Evolutionary conservation across 2,797 vertebrate genomes (phyloP).

Genomic region (Morelia viridis): DNA sequence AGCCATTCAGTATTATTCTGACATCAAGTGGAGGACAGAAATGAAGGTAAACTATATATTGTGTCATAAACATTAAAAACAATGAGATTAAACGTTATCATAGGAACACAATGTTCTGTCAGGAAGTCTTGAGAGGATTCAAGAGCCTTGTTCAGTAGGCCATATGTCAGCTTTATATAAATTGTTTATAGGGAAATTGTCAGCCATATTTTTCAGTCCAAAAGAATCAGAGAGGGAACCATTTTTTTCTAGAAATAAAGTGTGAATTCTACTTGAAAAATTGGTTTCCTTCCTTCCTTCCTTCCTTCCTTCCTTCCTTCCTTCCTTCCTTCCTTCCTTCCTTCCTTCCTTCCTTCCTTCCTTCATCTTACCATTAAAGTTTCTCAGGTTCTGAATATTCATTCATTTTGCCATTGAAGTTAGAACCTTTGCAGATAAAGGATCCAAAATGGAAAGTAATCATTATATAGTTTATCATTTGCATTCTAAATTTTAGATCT

Average conservation of each 20-base stretch:
- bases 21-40: slow-evolving; percentile 30
- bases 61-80: not conserved
- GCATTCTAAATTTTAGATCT: not conserved
- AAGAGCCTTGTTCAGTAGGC: slow-evolving; percentile 11
- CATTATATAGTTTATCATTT: not conserved
- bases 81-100: not conserved
- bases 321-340: not conserved
- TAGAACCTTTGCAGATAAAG: not conserved
- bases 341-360: not conserved
- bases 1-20: not conserved
- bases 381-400: slow-evolving; percentile 14
- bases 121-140: slow-evolving; percentile 1
- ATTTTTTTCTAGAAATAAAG: slow-evolving; percentile 42
- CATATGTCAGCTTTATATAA: not conserved
- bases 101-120: slow-evolving; percentile 10
- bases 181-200: slow-evolving; percentile 37
- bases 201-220: slow-evolving; percentile 25
- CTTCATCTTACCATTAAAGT: not conserved
- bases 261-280: slow-evolving; percentile 24
- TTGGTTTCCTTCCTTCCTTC: not conserved
- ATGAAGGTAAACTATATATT: slow-evolving; percentile 21
- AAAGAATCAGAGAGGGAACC: slow-evolving; percentile 12
- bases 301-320: not conserved
- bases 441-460: not conserved
- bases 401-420: slow-evolving; percentile 14